Evolutionary conservation across 2,113 vertebrate genomes (phyloP), one percentile per base, ranked within the genome.

Genomic region (Rhea americana): DNA sequence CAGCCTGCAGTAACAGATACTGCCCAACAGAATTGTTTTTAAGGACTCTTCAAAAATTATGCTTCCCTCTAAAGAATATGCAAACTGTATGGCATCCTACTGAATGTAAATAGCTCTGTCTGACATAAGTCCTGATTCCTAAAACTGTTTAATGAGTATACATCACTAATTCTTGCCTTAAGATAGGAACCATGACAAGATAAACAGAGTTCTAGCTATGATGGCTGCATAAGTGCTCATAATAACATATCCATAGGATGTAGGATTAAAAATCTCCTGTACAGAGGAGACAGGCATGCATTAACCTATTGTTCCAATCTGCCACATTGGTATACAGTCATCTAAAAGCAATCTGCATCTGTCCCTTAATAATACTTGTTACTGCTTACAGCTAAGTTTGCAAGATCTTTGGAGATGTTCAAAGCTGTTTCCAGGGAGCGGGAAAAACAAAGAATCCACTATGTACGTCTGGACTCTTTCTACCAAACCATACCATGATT

Each of bases 381-480:
- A 43, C 30, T 58, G n/a, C 32, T 32, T 13, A 21, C 79, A 97
- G 94, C 72, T 47, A 66, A 41, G 43, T 68, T 97, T 6, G 87
- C 96, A 75, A 72, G 90, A 0, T 51, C 91, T 32, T 58, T 94
- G 14, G 91, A 96, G 20, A 91, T 58, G 8, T 56, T 81, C 13
- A 90, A 95, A 35, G 18, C 82, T 14, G 73, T 85, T 20, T 85
- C 93, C 0, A 39, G 72, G 41, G 66, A 94, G 47, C 16, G 89
- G 75, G 87, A 72, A 68, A 76, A n/a, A 7, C 74, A 91, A 11
- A 92, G 90, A 73, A 98, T 96, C 94, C 99, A 98, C 94, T 98
- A 98, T 8, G 96, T 99, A n/a, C 97, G 97, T 21, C 87, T 99
- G 96, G 98, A 98, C 97, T 11, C 96, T 99, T 45, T 98, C 98